Conservation (phyloP, 2,113 vertebrate species). For the Oncorhynchus masou region DNA sequence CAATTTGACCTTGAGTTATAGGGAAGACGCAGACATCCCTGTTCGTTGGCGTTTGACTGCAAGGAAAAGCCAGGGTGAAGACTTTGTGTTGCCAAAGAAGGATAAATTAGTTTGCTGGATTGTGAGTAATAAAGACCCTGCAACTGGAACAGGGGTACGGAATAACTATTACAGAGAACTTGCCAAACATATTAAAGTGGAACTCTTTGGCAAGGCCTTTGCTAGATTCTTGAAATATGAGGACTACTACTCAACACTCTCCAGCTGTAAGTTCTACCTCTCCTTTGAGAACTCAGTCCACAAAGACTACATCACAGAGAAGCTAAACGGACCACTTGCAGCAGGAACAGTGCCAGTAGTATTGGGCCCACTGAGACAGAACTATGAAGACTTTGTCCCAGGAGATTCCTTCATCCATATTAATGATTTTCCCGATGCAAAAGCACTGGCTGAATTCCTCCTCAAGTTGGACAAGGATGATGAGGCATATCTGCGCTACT, state of each 20-base stretch:
- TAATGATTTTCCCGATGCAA: conserved; percentile 80
- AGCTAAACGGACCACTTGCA: conserved; percentile 83
- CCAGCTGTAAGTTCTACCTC: conserved; percentile 88
- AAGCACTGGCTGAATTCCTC: conserved; percentile 79
- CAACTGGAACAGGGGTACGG: conserved; percentile 68
- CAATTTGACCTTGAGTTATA: conserved; percentile 84
- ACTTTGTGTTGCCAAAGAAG: conserved; percentile 81
- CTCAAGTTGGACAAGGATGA: conserved; percentile 78
- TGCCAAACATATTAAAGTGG: conserved; percentile 80
- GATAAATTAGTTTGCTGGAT: conserved; percentile 85
- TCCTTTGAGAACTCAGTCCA: conserved; percentile 87
- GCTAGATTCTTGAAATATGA: conserved; percentile 75
- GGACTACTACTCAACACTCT: conserved; percentile 80
- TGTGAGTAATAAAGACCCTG: conserved; percentile 75
- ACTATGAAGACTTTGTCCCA: conserved; percentile 85
- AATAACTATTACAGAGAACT: conserved; percentile 80
- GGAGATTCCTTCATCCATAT: conserved; percentile 85
- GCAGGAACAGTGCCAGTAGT: conserved; percentile 84
- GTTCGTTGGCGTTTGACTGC: conserved; percentile 77
- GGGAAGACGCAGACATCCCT: conserved; percentile 83
- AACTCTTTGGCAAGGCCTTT: conserved; percentile 72
- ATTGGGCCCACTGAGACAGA: conserved; percentile 82
- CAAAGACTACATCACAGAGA: conserved; percentile 89
- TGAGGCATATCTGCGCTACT: conserved; percentile 80
- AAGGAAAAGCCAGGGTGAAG: conserved; percentile 69